phyloP scores from a whole-genome alignment of 1,140 invertebrate genomes.

The Ditylenchus dipsaci region DNA sequence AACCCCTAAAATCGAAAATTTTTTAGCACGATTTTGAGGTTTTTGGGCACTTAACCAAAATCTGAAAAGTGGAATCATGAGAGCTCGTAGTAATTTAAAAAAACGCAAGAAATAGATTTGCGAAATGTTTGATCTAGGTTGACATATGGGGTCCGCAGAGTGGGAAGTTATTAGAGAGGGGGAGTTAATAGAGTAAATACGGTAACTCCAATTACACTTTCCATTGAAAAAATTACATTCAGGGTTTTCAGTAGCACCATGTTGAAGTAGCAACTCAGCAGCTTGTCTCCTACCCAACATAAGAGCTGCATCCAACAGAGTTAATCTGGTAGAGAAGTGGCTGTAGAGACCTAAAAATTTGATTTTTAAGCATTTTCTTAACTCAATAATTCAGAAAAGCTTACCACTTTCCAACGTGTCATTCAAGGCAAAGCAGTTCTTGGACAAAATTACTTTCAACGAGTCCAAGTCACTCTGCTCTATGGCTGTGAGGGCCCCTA shows the following conservation, averaged over 20 bases:
- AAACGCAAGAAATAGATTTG: too few relatives aligned
- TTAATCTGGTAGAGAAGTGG: conserved; percentile 20
- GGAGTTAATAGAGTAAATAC: too few relatives aligned
- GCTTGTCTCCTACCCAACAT: conserved; percentile 27
- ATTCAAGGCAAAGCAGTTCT: conserved; percentile 23
- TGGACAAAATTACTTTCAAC: conserved; percentile 26
- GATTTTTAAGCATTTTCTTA: not conserved
- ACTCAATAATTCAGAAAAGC: not conserved
- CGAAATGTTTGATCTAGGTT: too few relatives aligned
- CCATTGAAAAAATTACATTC: conserved; percentile 10
- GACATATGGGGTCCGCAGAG: too few relatives aligned
- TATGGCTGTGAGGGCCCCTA: conserved; percentile 31
- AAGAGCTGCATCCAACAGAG: conserved; percentile 32
- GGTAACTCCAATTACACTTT: too few relatives aligned
- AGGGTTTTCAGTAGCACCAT: conserved; percentile 30
- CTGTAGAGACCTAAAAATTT: conserved; percentile 21
- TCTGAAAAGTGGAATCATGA: too few relatives aligned
- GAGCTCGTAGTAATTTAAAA: too few relatives aligned
- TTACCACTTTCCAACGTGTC: conserved; percentile 22
- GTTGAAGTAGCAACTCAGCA: conserved; percentile 24
- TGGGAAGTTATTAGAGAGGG: too few relatives aligned
- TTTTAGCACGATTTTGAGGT: too few relatives aligned
- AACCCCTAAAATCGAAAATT: too few relatives aligned
- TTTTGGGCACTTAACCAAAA: too few relatives aligned
- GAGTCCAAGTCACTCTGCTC: conserved; percentile 37